These are phyloP conservation scores for Drosophila littoralis DNA, from an alignment of 1,140 invertebrate genomes.

Conservation along the genomic window DNA sequence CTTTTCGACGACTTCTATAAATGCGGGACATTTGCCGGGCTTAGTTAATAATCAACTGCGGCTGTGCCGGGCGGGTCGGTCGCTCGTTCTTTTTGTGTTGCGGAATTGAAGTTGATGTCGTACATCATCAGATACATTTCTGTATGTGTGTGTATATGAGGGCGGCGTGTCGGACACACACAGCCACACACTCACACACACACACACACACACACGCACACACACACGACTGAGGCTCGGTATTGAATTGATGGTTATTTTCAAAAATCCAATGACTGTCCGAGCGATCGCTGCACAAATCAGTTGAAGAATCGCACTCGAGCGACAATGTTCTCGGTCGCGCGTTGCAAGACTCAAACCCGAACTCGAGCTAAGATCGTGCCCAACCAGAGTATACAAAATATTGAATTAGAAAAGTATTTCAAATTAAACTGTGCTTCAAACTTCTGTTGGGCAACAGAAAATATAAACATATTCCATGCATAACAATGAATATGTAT, in stretches of 20 bases:
- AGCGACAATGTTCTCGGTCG: conserved; percentile 65
- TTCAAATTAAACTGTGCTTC: conserved; percentile 36
- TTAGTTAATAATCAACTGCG: conserved; percentile 72
- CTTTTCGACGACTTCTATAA: conserved; percentile 49
- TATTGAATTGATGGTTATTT: conserved; percentile 82
- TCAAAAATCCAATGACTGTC: conserved; percentile 84
- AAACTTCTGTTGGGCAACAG: conserved; percentile 24
- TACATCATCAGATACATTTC: conserved; percentile 41
- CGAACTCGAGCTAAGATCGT: conserved; percentile 6
- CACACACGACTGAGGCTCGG: conserved; percentile 38
- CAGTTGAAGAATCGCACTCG: conserved; percentile 82
- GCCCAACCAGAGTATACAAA: background rate
- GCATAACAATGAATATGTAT: conserved; percentile 6
- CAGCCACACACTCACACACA: conserved; percentile 19
- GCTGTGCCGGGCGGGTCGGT: conserved; percentile 30
- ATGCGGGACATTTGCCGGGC: conserved; percentile 75
- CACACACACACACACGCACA: conserved; percentile 27
- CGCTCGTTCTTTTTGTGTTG: conserved; percentile 52
- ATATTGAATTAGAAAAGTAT: conserved; percentile 2
- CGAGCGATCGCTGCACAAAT: conserved; percentile 80
- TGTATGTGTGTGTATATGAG: conserved; percentile 48
- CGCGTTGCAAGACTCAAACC: conserved; percentile 7
- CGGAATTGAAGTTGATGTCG: conserved; percentile 67
- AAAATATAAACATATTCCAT: conserved; percentile 8
- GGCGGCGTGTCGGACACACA: conserved; percentile 59